Evolutionary conservation across 2,113 vertebrate genomes (phyloP).

Genomic region (Sarotherodon lohbergeri): DNA sequence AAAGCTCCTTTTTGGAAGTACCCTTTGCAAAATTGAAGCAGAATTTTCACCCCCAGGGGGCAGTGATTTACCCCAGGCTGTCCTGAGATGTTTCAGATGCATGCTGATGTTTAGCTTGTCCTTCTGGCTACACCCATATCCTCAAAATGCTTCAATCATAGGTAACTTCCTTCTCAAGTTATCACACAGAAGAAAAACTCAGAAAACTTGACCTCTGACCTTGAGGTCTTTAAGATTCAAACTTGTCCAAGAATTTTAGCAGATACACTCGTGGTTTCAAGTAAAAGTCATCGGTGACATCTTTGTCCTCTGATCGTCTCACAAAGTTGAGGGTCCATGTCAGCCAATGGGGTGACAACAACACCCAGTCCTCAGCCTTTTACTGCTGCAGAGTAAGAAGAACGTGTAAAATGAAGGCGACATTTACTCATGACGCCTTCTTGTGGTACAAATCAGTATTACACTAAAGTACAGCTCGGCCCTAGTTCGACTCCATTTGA

Average conservation of each 20-base stretch:
- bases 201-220: background rate
- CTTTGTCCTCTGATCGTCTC: background rate
- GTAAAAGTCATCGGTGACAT: background rate
- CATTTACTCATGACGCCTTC: background rate
- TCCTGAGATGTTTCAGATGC: background rate
- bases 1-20: background rate
- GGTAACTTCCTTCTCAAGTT: background rate
- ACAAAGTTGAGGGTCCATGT: background rate
- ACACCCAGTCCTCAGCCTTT: background rate
- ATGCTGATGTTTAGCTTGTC: background rate
- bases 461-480: background rate
- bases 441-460: background rate
- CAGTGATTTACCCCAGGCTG: background rate
- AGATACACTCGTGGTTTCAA: rapidly evolving
- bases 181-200: background rate
- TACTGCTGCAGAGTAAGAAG: background rate
- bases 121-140: background rate
- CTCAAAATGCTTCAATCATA: background rate
- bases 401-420: rapidly evolving
- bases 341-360: background rate
- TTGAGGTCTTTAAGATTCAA: rapidly evolving
- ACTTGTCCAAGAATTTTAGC: background rate
- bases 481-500: background rate
- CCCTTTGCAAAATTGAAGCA: rapidly evolving
- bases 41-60: background rate